Evolutionary conservation across 1,140 invertebrate genomes (phyloP).

Genomic region (Chrysomallon squamiferum): DNA sequence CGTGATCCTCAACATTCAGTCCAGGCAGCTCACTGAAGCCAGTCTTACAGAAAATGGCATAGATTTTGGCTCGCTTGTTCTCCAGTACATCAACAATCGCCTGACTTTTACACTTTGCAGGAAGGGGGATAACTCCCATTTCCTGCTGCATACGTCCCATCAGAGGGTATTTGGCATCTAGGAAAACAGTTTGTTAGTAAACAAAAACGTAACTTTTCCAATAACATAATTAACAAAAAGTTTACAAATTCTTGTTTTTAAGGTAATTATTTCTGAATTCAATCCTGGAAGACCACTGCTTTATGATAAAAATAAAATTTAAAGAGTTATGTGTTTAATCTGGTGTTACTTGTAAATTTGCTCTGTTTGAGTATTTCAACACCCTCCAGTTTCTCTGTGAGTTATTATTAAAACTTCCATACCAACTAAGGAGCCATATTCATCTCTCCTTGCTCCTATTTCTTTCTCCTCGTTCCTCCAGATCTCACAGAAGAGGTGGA

Average conservation of each 20-base stretch:
- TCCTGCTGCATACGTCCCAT: conserved; percentile 57
- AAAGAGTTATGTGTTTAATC: too few relatives aligned
- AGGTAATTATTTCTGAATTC: too few relatives aligned
- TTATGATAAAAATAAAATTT: neutral
- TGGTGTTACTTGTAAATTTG: too few relatives aligned
- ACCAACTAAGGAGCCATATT: conserved; percentile 56
- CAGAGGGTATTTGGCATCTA: conserved; percentile 51
- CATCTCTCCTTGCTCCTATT: conserved; percentile 55
- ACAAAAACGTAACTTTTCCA: neutral
- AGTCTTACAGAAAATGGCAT: conserved; percentile 62
- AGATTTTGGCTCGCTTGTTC: conserved; percentile 63
- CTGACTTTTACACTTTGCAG: conserved; percentile 53
- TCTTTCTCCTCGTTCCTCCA: conserved; percentile 62
- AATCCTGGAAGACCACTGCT: neutral
- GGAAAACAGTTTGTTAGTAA: too few relatives aligned
- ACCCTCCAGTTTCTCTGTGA: too few relatives aligned
- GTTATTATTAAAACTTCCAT: too few relatives aligned
- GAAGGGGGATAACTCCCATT: conserved; percentile 46
- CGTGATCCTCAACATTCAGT: conserved; percentile 59
- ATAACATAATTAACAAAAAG: neutral
- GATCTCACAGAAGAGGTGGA: conserved; percentile 62
- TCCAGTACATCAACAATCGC: conserved; percentile 63
- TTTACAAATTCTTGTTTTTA: neutral
- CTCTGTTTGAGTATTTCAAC: too few relatives aligned
- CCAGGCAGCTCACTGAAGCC: conserved; percentile 62